Evolutionary conservation across 2,888 invertebrate genomes (phyloP), one percentile per base, ranked within the genome.

Genomic region (Mythimna pallens): DNA sequence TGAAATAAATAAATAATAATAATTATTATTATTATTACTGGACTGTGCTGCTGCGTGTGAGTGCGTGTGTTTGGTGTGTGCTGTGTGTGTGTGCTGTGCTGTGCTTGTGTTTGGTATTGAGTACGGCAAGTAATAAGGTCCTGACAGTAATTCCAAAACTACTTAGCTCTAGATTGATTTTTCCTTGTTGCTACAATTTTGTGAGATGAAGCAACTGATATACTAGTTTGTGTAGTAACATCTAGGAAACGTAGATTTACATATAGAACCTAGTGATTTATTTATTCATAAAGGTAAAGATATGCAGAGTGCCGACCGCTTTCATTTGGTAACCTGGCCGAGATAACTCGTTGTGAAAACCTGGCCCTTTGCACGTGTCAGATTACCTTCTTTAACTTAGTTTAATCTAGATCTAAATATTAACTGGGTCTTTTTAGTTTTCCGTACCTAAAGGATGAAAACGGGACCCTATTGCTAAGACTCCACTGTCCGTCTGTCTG

Each of bases 261-360:
- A 70, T 71, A 67, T 36, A 62, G 66, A 40, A 20, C 47, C 25
- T 43, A 55, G 61, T 68, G 81, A 69, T 76, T 72, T 80, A 72
- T 72, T 69, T 77, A 80, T 80, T 76, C 80, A 80, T 72, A 80
- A 76, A 75, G 50, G 40, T 63, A 63, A 47, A 76, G 63, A 80
- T 79, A 80, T 76, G 81, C 80, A 72, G 77, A 72, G 59, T 70
- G 50, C 47, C 40, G 30, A 57, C 57, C 77, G 58, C 81, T 80
- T 73, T 80, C 81, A 55, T 81, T 80, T 81, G 61, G 64, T 65
- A 62, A 64, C 65, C 25, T 63, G 57, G 50, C 25, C 52, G 30
- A 65, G 36, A 25, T 22, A 69, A 66, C 71, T 69, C 7, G 80
- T 80, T 77, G 77, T 65, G 80, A 68, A 70, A 81, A 80, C 77